Conservation (phyloP, 2,797 vertebrate species). For the Discoglossus pictus region DNA sequence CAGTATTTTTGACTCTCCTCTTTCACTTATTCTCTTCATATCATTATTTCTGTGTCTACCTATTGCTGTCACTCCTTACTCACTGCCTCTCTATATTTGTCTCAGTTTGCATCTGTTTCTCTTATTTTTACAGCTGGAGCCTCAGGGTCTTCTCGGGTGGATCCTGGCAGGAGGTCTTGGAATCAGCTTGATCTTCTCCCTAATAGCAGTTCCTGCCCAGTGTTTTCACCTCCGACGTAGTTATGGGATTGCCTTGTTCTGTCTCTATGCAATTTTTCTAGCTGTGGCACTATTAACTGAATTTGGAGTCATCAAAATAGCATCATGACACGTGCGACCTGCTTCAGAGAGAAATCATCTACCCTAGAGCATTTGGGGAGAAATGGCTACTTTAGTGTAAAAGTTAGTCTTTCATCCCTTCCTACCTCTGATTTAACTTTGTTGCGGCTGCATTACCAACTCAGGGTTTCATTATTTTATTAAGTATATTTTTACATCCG, state of each 20-base stretch:
- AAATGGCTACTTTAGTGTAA: too few relatives aligned
- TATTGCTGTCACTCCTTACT: too few relatives aligned
- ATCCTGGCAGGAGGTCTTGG: constrained; percentile 84
- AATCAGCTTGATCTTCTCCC: constrained; percentile 86
- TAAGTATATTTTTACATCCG: constrained; percentile 1
- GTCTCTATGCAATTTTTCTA: constrained; percentile 84
- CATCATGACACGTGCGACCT: constrained; percentile 43
- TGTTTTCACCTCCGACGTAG: constrained; percentile 77
- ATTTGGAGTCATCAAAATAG: constrained; percentile 74
- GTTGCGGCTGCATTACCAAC: constrained; percentile 9
- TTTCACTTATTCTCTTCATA: too few relatives aligned
- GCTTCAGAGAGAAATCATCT: too few relatives aligned
- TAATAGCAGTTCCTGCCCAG: constrained; percentile 80
- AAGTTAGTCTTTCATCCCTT: background rate
- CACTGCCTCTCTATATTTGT: too few relatives aligned
- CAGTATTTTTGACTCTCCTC: fast-evolving
- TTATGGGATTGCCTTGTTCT: constrained; percentile 82
- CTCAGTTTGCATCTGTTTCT: fast-evolving
- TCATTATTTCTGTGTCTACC: too few relatives aligned
- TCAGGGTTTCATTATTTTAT: constrained; percentile 22
- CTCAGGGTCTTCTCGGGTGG: constrained; percentile 85
- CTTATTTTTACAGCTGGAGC: constrained; percentile 75
- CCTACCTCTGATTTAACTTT: background rate
- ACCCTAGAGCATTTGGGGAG: too few relatives aligned
- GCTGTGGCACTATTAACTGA: constrained; percentile 86